These are phyloP conservation scores for Uropsilus gracilis DNA, from an alignment of 2,113 vertebrate species.

Conservation along the genomic window DNA sequence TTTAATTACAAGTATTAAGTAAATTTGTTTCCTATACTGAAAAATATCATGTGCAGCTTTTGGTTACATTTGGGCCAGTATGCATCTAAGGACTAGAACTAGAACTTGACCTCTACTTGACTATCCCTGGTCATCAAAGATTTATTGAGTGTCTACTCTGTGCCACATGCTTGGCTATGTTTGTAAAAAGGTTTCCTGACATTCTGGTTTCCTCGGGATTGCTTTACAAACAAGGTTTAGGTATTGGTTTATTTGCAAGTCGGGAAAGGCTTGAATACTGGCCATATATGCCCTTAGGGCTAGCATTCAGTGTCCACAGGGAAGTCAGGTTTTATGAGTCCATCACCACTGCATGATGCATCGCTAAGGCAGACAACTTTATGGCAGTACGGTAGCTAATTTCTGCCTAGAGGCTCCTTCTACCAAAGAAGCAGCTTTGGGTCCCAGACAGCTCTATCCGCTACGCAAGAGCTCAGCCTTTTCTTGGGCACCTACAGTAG, in stretches of 20 bases:
- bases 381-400: not conserved
- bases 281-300: not conserved
- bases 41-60: not conserved
- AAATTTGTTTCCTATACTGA: slow-evolving; percentile 11
- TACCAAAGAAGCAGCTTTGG: not conserved
- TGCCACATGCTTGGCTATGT: not conserved
- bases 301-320: not conserved
- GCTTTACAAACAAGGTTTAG: slow-evolving; percentile 25
- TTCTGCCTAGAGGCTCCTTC: not conserved
- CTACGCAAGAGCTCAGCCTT: not conserved
- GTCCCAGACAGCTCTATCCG: not conserved
- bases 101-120: not conserved
- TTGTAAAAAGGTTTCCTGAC: not conserved
- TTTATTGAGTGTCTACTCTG: not conserved
- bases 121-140: not conserved
- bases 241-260: not conserved
- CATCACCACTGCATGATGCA: not conserved
- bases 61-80: not conserved
- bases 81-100: not conserved
- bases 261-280: not conserved
- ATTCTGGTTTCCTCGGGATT: not conserved
- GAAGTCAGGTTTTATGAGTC: slow-evolving; percentile 30
- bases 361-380: not conserved
- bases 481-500: not conserved
- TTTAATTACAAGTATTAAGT: slow-evolving; percentile 39